Evolutionary conservation across 1,140 invertebrate genomes (phyloP), one percentile per base, ranked within the genome.

Genomic region (Triops longicaudatus): DNA sequence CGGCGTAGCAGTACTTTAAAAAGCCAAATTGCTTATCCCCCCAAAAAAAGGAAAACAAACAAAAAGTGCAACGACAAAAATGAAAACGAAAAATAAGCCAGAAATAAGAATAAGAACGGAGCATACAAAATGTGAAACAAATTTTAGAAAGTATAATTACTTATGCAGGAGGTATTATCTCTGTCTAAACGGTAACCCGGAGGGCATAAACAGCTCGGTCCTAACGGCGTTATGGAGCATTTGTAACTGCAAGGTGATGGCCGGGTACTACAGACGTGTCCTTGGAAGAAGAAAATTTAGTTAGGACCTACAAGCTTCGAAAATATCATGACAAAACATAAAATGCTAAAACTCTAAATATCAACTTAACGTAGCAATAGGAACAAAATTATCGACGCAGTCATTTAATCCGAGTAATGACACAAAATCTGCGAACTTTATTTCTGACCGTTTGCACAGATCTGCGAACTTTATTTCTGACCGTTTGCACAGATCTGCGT

Each of bases 141-240:
- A 76, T 26, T 28, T 10, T 9, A 31, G 31, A n/a, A 26, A 17
- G 37, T 0, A 22, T 4, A 41, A n/a, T 37, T 37, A 37, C 31
- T 37, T 44, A 44, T 44, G 41, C 76, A 72, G 12, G 73, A 41
- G 26, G 72, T 73, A 72, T 31, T 22, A 26, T 37, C 43, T 1
- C 72, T 27, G 28, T 43, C 72, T 11, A 73, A 26, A 9, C 72
- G 76, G 26, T 31, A 77, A 17, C 76, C 76, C 11, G 41, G n/a
- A 22, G 76, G 76, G 26, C 76, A 77, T 7, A 37, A 73, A n/a
- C 76, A 77, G 41, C 37, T 12, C 4, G 76, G 76, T 31, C 76
- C 76, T 41, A n/a, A 12, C 22, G 76, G 76, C 27, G 76, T 77
- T 10, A 44, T 14, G 7, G 41, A 0, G 4, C 74, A 75, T 41